Conservation (phyloP, 2,797 vertebrate genomes). For the Acipenser transmontanus region DNA sequence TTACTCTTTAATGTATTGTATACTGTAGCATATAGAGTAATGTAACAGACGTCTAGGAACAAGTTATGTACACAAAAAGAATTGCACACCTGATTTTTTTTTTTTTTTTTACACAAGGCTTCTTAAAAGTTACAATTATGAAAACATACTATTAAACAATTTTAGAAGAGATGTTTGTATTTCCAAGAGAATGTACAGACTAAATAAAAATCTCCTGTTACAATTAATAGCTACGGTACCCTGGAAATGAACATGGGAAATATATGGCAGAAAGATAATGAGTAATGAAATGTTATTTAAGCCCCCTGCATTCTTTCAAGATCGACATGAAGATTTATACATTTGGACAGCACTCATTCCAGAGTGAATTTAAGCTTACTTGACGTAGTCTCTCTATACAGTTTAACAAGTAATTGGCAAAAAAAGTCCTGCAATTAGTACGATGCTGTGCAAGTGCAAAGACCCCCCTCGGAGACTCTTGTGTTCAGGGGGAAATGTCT, state of each 20-base stretch:
- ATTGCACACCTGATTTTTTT: too few relatives aligned
- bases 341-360: not conserved
- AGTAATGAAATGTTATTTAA: conserved; percentile 15
- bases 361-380: not conserved
- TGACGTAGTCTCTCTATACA: conserved; percentile 4
- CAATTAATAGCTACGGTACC: not conserved
- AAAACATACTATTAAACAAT: not conserved
- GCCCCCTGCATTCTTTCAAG: conserved; percentile 8
- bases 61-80: too few relatives aligned
- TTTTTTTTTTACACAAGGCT: too few relatives aligned
- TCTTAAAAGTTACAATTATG: not conserved
- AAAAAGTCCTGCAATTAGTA: not conserved
- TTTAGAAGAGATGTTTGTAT: not conserved
- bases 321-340: conserved; percentile 7
- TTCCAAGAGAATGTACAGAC: conserved; percentile 2
- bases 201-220: conserved; percentile 2
- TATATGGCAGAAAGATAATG: conserved; percentile 4
- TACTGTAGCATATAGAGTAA: not conserved
- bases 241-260: conserved; percentile 7
- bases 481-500: not conserved
- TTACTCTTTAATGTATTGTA: not conserved
- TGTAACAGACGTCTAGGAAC: too few relatives aligned
- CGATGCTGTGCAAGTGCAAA: conserved; percentile 6
- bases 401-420: not conserved
- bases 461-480: not conserved